phyloP scores from a whole-genome alignment of 1,140 invertebrate genomes.

The Panagrolaimus sp. region DNA sequence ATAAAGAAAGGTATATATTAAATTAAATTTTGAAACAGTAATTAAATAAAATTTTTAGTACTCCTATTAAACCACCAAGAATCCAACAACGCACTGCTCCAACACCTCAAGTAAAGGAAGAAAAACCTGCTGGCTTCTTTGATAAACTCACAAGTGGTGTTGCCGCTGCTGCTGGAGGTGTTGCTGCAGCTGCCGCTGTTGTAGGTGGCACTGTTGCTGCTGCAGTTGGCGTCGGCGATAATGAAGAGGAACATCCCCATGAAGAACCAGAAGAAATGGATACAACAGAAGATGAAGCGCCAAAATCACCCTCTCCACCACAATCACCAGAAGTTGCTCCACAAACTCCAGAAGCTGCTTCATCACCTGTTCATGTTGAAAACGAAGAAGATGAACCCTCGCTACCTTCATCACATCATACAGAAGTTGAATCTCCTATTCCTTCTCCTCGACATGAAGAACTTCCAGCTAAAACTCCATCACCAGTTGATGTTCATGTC shows the following conservation, averaged over 20 bases:
- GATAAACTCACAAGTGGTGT: conserved; percentile 5
- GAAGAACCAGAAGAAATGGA: conserved; percentile 2
- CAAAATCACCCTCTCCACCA: neutral
- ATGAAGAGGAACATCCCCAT: neutral
- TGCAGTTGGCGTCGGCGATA: neutral
- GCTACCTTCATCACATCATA: neutral
- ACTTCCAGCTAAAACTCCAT: neutral
- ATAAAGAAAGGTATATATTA: too few relatives aligned
- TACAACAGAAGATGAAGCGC: neutral
- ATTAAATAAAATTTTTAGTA: too few relatives aligned
- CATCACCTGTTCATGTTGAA: neutral
- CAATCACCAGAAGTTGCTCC: neutral
- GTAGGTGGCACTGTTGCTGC: conserved; percentile 16
- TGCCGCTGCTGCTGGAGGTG: conserved; percentile 20
- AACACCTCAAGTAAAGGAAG: neutral
- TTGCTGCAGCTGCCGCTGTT: conserved; percentile 16
- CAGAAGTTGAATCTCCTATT: neutral
- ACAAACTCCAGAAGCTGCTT: neutral
- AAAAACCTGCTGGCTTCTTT: too few relatives aligned
- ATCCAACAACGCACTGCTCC: conserved; percentile 17
- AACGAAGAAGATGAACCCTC: neutral
- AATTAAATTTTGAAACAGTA: too few relatives aligned
- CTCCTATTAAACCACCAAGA: neutral
- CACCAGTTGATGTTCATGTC: neutral
- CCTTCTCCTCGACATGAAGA: conserved; percentile 8